Base-by-base conservation (phyloP, 2,888 invertebrate genomes). In the Ganaspis brasiliensis region DNA sequence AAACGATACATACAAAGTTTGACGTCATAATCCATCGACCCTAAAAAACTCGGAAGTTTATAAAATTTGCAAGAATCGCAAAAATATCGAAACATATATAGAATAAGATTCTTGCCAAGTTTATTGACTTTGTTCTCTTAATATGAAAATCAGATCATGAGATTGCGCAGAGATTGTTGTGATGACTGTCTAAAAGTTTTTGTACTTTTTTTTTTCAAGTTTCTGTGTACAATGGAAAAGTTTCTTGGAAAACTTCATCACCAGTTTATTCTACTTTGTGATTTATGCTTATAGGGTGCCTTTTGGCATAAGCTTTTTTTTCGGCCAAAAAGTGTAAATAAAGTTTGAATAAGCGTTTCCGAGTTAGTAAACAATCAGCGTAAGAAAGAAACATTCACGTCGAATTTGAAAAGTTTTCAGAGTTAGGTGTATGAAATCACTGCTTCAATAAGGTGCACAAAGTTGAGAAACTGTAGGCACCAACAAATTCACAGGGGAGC, bases 371-470 rank as follows among this genome's bases (percentile, higher is more conserved):
- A 67, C 63, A 67, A 67, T 67, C 63, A 67, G 63, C 63, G 37
- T 14, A 67, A 67, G 63, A 67, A 67, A 67, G 63, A 67, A 67
- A 67, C 24, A 67, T 67, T 67, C 24, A 21, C 63, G 63, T 67
- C 63, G 63, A n/a, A 67, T 67, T 45, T 67, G 63, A 67, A 45
- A 67, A 67, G 63, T 67, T 67, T 63, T 63, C 40, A 40, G 63
- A 67, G 63, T 67, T 67, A 67, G 61, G 63, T 67, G 63, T 40
- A 45, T 67, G n/a, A 67, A 67, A 67, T 67, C 63, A 67, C 63
- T 67, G 63, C 45, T 67, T 67, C 63, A 67, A 67, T 67, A 67
- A 67, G 63, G 63, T 67, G 63, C 40, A 45, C 40, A 67, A 67
- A 67, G 63, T 67, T 67, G 45, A 67, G 63, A 67, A 67, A 67